Conservation (phyloP, 2,888 invertebrate genomes). For the Zygogramma bicolorata region DNA sequence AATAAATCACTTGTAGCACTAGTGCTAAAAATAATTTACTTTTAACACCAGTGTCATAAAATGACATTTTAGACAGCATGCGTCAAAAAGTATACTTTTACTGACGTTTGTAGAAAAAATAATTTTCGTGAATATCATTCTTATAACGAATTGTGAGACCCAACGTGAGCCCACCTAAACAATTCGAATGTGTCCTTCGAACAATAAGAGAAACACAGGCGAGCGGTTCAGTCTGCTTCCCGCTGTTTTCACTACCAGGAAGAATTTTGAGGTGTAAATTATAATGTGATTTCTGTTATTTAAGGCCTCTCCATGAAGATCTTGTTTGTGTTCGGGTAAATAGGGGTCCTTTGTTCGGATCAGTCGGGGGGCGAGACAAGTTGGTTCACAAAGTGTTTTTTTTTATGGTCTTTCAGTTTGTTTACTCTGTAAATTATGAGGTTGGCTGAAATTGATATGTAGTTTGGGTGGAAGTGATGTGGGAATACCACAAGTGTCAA, state of each 20-base stretch:
- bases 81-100: too few species aligned
- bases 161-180: not conserved
- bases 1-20: too few species aligned
- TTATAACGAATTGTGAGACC: not conserved
- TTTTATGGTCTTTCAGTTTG: conserved; percentile 38
- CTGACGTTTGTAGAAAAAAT: not conserved
- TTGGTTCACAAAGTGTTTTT: conserved; percentile 34
- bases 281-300: conserved; percentile 58
- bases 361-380: conserved; percentile 50
- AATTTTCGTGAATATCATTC: not conserved
- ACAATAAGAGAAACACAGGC: conserved; percentile 34
- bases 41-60: too few species aligned
- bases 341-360: conserved; percentile 55
- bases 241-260: conserved; percentile 51
- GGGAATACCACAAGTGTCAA: not conserved
- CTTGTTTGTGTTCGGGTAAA: conserved; percentile 53
- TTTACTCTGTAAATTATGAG: conserved; percentile 31
- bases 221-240: conserved; percentile 37
- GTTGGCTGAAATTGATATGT: conserved; percentile 22
- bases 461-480: not conserved
- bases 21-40: too few species aligned
- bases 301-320: conserved; percentile 56
- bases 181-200: not conserved
- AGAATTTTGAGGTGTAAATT: conserved; percentile 58
- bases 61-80: too few species aligned